Evolutionary conservation across 2,888 invertebrate species (phyloP).

Genomic region (Caenorhabditis japonica): DNA sequence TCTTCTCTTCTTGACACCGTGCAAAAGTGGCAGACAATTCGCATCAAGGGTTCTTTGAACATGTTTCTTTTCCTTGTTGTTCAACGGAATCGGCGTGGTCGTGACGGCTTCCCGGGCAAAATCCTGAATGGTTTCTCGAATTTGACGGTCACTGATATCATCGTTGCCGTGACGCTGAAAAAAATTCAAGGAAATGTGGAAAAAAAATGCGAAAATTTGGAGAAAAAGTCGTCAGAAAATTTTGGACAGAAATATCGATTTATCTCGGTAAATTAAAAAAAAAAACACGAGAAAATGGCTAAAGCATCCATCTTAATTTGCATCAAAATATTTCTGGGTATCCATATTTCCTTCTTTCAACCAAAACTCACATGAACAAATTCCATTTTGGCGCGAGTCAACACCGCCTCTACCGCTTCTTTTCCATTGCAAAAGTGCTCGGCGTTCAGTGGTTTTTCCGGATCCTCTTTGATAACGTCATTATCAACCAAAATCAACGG

Average conservation of each 20-base stretch:
- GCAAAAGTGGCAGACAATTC: slow-evolving; percentile 24
- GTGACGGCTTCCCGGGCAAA: slow-evolving; percentile 31
- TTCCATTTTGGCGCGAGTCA: slow-evolving; percentile 36
- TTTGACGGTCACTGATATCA: background rate
- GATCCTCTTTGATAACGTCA: slow-evolving; percentile 52
- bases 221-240: too few relatives aligned
- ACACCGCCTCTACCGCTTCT: slow-evolving; percentile 32
- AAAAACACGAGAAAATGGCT: too few relatives aligned
- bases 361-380: slow-evolving; percentile 28
- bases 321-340: too few relatives aligned
- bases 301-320: too few relatives aligned
- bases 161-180: slow-evolving; percentile 31
- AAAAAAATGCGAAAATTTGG: too few relatives aligned
- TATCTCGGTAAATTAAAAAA: too few relatives aligned
- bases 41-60: slow-evolving; percentile 25
- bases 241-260: too few relatives aligned
- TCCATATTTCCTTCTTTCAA: too few relatives aligned
- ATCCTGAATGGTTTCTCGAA: slow-evolving; percentile 23
- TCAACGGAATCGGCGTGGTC: slow-evolving; percentile 20
- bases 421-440: slow-evolving; percentile 51
- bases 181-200: too few relatives aligned
- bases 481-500: slow-evolving; percentile 47
- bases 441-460: slow-evolving; percentile 45
- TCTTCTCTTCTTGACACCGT: slow-evolving; percentile 27
- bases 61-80: slow-evolving; percentile 12